Conservation (phyloP, 2,113 vertebrate species). For the Gila orcuttii region DNA sequence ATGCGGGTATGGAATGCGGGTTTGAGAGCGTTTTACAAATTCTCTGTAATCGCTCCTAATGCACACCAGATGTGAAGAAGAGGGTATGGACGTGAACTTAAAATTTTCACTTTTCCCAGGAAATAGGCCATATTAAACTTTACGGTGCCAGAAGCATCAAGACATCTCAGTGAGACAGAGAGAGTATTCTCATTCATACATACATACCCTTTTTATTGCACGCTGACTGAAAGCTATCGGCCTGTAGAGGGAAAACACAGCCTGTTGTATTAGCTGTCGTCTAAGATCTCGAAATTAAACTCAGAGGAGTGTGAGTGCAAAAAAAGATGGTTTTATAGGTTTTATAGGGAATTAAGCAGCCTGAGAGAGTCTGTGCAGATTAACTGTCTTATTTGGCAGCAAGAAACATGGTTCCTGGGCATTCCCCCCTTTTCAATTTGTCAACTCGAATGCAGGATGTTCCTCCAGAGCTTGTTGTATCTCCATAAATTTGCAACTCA, state of each 20-base stretch:
- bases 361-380: slow-evolving; percentile 63
- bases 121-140: slow-evolving; percentile 12
- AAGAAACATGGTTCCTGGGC: slow-evolving; percentile 63
- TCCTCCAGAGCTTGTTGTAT: slow-evolving; percentile 61
- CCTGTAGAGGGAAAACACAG: slow-evolving; percentile 59
- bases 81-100: background rate
- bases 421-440: slow-evolving; percentile 64
- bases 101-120: background rate
- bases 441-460: slow-evolving; percentile 61
- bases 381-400: slow-evolving; percentile 66
- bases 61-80: slow-evolving; percentile 10
- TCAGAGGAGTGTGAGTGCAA: slow-evolving; percentile 53
- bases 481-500: slow-evolving; percentile 72
- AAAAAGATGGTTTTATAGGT: slow-evolving; percentile 54
- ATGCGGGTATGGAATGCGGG: slow-evolving; percentile 52
- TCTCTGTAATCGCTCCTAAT: slow-evolving; percentile 52
- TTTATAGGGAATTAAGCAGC: slow-evolving; percentile 67
- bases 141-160: slow-evolving; percentile 14
- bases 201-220: slow-evolving; percentile 58
- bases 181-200: slow-evolving; percentile 24
- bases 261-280: slow-evolving; percentile 61
- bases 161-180: background rate
- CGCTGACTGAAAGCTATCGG: slow-evolving; percentile 58
- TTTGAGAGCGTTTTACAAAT: slow-evolving; percentile 56
- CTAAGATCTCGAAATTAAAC: slow-evolving; percentile 61